phyloP scores from a whole-genome alignment of 2,888 invertebrate genomes.

The Mesorhabditis belari region DNA sequence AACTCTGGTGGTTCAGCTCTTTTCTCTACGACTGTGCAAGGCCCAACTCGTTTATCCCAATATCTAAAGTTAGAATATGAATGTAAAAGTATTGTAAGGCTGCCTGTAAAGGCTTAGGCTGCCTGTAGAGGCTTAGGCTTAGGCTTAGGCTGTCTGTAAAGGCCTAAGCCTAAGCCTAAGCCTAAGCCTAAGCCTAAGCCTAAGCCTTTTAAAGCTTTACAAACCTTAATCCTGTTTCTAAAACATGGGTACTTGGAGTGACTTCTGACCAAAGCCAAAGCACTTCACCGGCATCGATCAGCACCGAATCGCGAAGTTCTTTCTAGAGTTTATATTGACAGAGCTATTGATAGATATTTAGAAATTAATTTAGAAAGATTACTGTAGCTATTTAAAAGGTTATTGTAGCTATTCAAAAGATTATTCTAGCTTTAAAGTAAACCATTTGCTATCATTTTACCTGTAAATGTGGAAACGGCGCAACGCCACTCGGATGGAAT shows the following conservation, averaged over 20 bases:
- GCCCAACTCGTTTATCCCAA: slow-evolving; percentile 15
- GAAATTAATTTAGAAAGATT: too few species aligned
- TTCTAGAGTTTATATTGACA: not conserved
- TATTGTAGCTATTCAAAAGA: too few species aligned
- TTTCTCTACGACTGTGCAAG: slow-evolving; percentile 27
- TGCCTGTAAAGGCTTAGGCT: too few species aligned
- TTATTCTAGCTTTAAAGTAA: too few species aligned
- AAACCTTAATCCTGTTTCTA: not conserved
- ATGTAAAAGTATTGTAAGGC: not conserved
- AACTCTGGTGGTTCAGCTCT: slow-evolving; percentile 37
- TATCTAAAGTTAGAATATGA: slow-evolving; percentile 10
- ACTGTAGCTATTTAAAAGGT: too few species aligned
- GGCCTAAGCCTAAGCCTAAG: too few species aligned
- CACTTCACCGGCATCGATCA: slow-evolving; percentile 33
- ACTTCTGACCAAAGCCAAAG: slow-evolving; percentile 44
- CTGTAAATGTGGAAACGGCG: not conserved
- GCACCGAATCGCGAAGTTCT: slow-evolving; percentile 19
- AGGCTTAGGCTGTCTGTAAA: too few species aligned
- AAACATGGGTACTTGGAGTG: slow-evolving; percentile 10
- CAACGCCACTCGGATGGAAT: not conserved
- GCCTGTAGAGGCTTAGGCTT: too few species aligned
- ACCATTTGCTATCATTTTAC: too few species aligned
- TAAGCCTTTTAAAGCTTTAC: not conserved
- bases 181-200: too few species aligned
- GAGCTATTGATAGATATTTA: too few species aligned